Percentiles rank a stretch among this genome's conserved stretches.
These are phyloP conservation scores for Chaetophractus vellerosus DNA, from an alignment of 2,797 vertebrate genomes.

Conservation along the genomic window DNA sequence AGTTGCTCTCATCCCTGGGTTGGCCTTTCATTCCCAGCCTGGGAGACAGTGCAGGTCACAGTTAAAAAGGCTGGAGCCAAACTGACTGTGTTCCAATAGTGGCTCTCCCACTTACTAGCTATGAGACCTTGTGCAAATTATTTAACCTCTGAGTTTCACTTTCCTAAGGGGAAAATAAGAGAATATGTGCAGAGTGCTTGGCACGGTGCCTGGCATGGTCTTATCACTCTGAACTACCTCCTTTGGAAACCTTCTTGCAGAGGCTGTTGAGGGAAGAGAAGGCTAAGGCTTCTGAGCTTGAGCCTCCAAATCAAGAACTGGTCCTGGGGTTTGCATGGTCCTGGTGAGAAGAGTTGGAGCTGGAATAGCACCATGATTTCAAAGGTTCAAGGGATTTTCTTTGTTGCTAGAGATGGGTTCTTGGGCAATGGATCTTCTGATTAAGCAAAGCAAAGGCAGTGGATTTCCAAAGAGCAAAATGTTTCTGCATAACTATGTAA, in stretches of 20 bases:
- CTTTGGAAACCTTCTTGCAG: constrained; percentile 32
- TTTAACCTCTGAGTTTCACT: neutral
- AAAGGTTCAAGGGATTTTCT: constrained; percentile 34
- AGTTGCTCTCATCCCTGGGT: neutral
- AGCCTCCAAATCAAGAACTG: constrained; percentile 11
- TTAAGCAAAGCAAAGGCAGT: constrained; percentile 71
- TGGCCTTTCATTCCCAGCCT: neutral
- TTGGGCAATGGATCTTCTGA: constrained; percentile 58
- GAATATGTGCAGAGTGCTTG: neutral
- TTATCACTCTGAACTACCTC: neutral
- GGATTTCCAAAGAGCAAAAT: constrained; percentile 74
- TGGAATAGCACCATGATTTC: neutral
- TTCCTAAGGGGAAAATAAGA: constrained; percentile 27
- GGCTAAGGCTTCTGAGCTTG: constrained; percentile 15
- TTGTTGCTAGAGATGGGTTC: neutral
- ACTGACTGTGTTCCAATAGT: neutral
- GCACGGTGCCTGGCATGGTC: neutral
- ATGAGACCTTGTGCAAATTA: neutral
- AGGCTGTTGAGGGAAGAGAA: constrained; percentile 33
- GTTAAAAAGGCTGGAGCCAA: neutral
- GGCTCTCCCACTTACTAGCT: neutral
- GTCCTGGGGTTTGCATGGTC: neutral
- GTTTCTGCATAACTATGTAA: constrained; percentile 36
- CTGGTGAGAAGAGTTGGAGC: neutral
- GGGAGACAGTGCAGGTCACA: neutral